Evolutionary conservation across 1,140 invertebrate genomes (phyloP).

Genomic region (Atta texana): DNA sequence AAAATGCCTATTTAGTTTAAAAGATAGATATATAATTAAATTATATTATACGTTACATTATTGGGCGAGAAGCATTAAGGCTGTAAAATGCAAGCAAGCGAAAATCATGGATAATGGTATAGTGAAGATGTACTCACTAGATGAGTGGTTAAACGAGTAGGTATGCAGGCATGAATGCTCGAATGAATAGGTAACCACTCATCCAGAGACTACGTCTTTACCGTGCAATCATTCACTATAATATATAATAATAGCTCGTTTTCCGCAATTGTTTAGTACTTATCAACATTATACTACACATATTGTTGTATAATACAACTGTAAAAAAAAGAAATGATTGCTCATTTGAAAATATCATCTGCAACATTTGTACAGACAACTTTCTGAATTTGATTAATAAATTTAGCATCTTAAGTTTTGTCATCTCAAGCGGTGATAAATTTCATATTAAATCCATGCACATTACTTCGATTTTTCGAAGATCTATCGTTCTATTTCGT

Average conservation of each 20-base stretch:
- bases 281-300: not conserved
- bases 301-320: not conserved
- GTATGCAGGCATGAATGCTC: conserved; percentile 28
- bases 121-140: conserved; percentile 20
- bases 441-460: conserved; percentile 22
- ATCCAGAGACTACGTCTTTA: conserved; percentile 26
- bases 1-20: not conserved
- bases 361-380: not conserved
- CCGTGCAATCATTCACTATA: conserved; percentile 11
- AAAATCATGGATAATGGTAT: conserved; percentile 15
- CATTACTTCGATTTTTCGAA: conserved; percentile 23
- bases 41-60: not conserved
- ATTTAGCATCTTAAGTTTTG: not conserved
- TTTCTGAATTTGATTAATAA: not conserved
- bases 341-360: not conserved
- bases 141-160: conserved; percentile 29
- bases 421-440: not conserved
- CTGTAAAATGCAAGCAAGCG: not conserved
- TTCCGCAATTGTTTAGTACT: conserved; percentile 1
- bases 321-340: not conserved
- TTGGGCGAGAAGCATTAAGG: not conserved
- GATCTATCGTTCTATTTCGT: conserved; percentile 65
- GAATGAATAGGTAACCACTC: conserved; percentile 33
- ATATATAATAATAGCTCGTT: not conserved
- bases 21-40: not conserved